Base-by-base conservation (phyloP, 2,797 vertebrate species). In the Setipinna tenuifilis region DNA sequence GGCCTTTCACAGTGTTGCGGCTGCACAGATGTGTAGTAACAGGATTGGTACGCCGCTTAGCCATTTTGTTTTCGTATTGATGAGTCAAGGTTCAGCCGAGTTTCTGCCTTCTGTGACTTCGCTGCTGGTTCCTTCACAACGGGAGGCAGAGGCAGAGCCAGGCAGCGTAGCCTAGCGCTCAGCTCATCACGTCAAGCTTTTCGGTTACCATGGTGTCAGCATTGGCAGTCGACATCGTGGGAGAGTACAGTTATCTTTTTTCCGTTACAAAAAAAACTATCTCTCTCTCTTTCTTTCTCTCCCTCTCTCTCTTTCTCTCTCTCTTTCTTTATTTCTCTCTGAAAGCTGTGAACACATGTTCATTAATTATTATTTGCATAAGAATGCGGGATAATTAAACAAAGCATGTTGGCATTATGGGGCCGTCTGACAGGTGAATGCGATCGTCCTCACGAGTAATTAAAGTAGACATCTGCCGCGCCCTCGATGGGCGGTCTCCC, bases 391-490 rank as follows among this genome's bases (percentile, higher is more conserved):
- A 83, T 81, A 57, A 65, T 84, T 82, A 78, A 78, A 46, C 50
- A 46, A 28, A 65, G 61, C 81, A 75, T 85, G 83, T 87, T 82
- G 62, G 62, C 3, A 78, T 21, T 78, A 78, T 78, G 71, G 71
- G 35, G 19, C 17, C 50, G 31, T 11, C 35, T 61, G 83, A 78
- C 59, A 87, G 71, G 54, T 84, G 71, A 83, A 46, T 19, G 16
- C 71, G 85, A 82, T 84, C 75, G 46, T 83, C 80, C 21, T 87
- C 78, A 31, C 83, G 68, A 81, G 85, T 90, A 90, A 90, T 91
- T 89, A 90, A 90, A 88, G 86, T 23, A 88, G 86, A 88, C 86
- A 89, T 86, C 78, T 90, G 88, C 85, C 84, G 87, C 81, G 81
- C 68, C 75, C 83, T 87, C 82, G 71, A 71, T 23, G 28, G 50